Evolutionary conservation across 2,113 vertebrate species (phyloP).

Genomic region (Aplodontia rufa): DNA sequence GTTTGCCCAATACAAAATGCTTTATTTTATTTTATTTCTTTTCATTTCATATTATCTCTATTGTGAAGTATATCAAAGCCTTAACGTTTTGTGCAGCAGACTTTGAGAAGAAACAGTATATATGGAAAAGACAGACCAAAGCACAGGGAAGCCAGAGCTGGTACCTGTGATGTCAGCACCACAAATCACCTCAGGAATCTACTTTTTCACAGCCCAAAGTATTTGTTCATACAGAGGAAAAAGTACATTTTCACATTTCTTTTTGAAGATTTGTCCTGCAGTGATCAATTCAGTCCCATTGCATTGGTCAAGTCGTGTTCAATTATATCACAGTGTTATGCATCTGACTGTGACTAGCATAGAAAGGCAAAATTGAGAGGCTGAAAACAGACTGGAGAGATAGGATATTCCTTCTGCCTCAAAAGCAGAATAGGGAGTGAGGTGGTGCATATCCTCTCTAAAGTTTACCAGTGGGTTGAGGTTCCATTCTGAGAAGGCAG

Average conservation of each 20-base stretch:
- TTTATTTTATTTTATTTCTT: background rate
- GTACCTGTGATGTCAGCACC: background rate
- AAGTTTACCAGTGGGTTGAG: background rate
- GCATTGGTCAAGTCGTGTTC: background rate
- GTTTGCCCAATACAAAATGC: background rate
- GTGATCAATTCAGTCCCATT: background rate
- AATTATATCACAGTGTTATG: background rate
- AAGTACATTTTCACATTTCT: conserved; percentile 29
- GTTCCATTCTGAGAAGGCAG: background rate
- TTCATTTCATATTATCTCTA: background rate
- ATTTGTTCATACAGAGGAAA: background rate
- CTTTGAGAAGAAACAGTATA: background rate
- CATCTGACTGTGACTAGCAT: background rate
- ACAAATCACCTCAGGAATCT: background rate
- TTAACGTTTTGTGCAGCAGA: background rate
- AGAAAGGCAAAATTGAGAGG: background rate
- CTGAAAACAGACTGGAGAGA: background rate
- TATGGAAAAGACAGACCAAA: background rate
- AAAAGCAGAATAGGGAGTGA: background rate
- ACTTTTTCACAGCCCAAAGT: background rate
- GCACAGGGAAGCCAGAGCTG: background rate
- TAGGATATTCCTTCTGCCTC: background rate
- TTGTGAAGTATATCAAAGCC: background rate
- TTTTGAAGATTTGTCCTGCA: background rate
- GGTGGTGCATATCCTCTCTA: background rate